Base-by-base conservation (phyloP, 2,888 invertebrate species). In the Apocheima hispidaria region DNA sequence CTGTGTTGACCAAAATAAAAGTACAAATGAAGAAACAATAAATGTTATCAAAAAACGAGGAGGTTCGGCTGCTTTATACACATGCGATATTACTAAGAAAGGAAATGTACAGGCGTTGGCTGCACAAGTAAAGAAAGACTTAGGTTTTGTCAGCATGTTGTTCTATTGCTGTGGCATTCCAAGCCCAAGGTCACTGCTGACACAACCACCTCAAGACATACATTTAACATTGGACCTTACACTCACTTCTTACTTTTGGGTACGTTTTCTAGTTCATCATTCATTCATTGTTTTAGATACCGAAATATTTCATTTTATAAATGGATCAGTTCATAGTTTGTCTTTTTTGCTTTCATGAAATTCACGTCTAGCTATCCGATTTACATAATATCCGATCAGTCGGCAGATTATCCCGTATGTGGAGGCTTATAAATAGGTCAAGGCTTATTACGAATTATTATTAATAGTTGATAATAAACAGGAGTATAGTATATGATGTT, bases 151-250 rank as follows among this genome's bases (percentile, higher is more conserved):
- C 7, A 94, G 94, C 55, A 94, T 95, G 93, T 69, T 95, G 48
- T 93, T 95, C 63, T 94, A 95, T 72, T 95, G 95, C 65, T 95
- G 94, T 70, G 94, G 94, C 6, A 93, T 95, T 56, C 95, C 95
- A 1, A 95, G 94, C 66, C 94, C 94, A 2, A 85, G 94, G 67
- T 89, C 94, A 4, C 78, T 94, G 43, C 71, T 94, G 40, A 86
- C 82, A 0, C 86, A 93, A 63, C 92, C 93, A 33, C 87, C 93
- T 2, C 88, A 90, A 66, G 90, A 94, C 72, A 92, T 95, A 38
- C 91, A 90, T 65, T 83, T 87, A 40, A 94, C 93, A 0, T 83
- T 95, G 68, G 93, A 95, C 75, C 82, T 95, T 5, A 94, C 94
- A 35, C 83, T 95, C 10, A 90, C 94, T 20, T 94, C 95, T 49